Conservation (phyloP, 2,888 invertebrate species). For the Nephrotoma guestfalica region DNA sequence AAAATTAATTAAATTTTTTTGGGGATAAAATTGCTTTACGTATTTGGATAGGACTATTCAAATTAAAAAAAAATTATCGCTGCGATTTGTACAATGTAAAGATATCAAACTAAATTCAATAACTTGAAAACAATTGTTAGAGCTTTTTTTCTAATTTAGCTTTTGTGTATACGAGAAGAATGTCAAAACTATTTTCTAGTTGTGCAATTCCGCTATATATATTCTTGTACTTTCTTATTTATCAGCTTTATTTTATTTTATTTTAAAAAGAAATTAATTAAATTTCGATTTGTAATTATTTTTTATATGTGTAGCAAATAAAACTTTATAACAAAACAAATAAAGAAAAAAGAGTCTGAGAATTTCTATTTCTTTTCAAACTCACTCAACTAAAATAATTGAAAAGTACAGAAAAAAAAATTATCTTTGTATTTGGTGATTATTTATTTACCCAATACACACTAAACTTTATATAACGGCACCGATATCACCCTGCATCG, state of each 20-base stretch:
- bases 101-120: neutral
- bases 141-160: neutral
- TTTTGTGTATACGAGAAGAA: neutral
- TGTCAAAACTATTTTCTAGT: neutral
- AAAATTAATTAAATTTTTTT: neutral
- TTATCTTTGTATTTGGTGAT: neutral
- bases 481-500: neutral
- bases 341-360: neutral
- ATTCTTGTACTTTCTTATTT: neutral
- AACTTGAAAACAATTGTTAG: neutral
- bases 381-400: neutral
- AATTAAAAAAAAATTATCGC: neutral
- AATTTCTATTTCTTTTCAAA: neutral
- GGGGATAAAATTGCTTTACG: neutral
- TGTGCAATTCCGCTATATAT: neutral
- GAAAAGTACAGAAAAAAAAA: neutral
- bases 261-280: neutral
- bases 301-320: neutral
- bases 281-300: neutral
- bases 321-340: neutral
- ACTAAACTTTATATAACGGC: neutral
- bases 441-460: neutral
- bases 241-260: neutral
- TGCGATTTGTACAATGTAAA: neutral
- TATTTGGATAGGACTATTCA: neutral